Percentiles rank a stretch among this genome's conserved stretches.
Evolutionary conservation across 2,113 vertebrate species (phyloP).

Genomic region (Laticauda colubrina): DNA sequence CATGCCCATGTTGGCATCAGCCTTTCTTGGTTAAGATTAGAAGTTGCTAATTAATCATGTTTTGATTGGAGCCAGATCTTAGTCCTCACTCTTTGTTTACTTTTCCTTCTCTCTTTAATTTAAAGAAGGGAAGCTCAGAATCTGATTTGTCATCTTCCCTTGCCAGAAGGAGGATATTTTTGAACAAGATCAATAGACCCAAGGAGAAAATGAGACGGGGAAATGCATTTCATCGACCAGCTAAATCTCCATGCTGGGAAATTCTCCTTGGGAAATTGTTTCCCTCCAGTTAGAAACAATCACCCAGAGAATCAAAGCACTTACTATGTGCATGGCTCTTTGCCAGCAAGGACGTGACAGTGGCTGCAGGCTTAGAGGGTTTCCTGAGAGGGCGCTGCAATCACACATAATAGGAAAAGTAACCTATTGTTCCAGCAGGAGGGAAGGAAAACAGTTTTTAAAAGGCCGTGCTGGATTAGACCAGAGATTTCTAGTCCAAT

Average conservation of each 20-base stretch:
- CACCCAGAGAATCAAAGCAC: slow-evolving; percentile 47
- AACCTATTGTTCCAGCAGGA: rapidly evolving
- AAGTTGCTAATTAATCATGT: background rate
- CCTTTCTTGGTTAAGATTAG: background rate
- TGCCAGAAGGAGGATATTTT: slow-evolving; percentile 32
- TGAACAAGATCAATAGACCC: slow-evolving; percentile 32
- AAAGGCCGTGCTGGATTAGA: background rate
- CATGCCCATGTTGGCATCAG: background rate
- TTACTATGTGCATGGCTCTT: rapidly evolving
- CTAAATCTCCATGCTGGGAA: slow-evolving; percentile 43
- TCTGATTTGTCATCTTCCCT: slow-evolving; percentile 16
- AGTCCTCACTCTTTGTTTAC: background rate
- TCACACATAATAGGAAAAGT: background rate
- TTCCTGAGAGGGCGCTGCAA: background rate
- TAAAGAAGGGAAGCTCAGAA: slow-evolving; percentile 24
- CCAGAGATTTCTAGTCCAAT: background rate
- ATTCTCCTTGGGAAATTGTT: slow-evolving; percentile 37
- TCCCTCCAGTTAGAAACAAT: slow-evolving; percentile 19
- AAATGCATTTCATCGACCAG: slow-evolving; percentile 59
- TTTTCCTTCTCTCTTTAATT: background rate
- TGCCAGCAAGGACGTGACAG: background rate
- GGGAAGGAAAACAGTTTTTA: background rate
- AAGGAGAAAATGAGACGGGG: slow-evolving; percentile 20
- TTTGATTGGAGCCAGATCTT: background rate
- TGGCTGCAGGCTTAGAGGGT: rapidly evolving